Conservation (phyloP, 2,888 invertebrate genomes). For the Diarsia dahlii region DNA sequence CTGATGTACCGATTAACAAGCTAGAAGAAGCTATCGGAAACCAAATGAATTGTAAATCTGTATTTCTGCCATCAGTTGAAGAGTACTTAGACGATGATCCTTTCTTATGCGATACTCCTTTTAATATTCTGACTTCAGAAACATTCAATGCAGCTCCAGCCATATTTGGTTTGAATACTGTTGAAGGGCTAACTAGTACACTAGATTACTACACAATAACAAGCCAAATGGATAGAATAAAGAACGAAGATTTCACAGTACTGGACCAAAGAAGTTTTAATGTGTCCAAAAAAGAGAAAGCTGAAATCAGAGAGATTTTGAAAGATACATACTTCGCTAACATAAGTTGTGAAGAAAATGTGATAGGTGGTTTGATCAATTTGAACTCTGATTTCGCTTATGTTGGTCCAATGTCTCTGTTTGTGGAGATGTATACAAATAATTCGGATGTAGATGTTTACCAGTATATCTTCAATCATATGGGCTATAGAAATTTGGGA, state of each 20-base stretch:
- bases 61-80: constrained; percentile 85
- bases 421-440: constrained; percentile 81
- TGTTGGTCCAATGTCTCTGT: constrained; percentile 84
- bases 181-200: constrained; percentile 88
- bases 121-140: constrained; percentile 79
- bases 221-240: constrained; percentile 82
- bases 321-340: constrained; percentile 84
- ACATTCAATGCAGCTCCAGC: constrained; percentile 85
- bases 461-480: constrained; percentile 83
- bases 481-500: constrained; percentile 85
- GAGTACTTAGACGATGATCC: constrained; percentile 80
- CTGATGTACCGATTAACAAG: constrained; percentile 75
- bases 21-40: constrained; percentile 85
- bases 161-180: constrained; percentile 89
- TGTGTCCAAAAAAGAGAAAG: constrained; percentile 74
- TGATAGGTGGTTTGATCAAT: constrained; percentile 85
- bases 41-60: constrained; percentile 84
- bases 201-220: constrained; percentile 84
- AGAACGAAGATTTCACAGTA: constrained; percentile 81
- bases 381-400: constrained; percentile 84
- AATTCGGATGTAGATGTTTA: constrained; percentile 76
- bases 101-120: constrained; percentile 85
- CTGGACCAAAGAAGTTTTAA: constrained; percentile 79
- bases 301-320: constrained; percentile 77
- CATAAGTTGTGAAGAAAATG: constrained; percentile 78